A percentile compares a stretch with the other conserved stretches of the same genome.
Conservation (phyloP, 2,113 vertebrate genomes). For the Catharus bicknelli region DNA sequence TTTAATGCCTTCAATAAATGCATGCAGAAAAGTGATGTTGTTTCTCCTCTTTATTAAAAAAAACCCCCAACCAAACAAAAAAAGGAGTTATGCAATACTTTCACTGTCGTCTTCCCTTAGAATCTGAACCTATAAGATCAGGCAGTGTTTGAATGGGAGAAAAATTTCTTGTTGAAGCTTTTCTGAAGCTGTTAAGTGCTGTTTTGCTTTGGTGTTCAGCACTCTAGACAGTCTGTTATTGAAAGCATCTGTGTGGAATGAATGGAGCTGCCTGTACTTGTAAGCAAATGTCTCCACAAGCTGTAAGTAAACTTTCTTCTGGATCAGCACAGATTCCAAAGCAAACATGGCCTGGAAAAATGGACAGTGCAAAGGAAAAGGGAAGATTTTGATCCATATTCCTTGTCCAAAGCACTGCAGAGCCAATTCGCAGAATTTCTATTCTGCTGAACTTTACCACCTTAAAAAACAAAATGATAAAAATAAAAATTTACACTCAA, state of each 20-base stretch:
- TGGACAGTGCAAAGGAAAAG: slow-evolving; percentile 35
- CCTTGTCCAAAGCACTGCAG: slow-evolving; percentile 30
- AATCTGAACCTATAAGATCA: slow-evolving; percentile 49
- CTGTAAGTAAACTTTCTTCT: slow-evolving; percentile 19
- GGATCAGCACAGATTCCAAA: slow-evolving; percentile 53
- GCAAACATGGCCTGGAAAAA: slow-evolving; percentile 51
- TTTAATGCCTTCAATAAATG: slow-evolving; percentile 60
- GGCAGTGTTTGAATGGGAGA: neutral
- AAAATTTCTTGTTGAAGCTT: neutral
- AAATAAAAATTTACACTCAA: neutral
- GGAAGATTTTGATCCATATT: slow-evolving; percentile 17
- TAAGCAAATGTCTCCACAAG: slow-evolving; percentile 15
- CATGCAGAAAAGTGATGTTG: slow-evolving; percentile 46
- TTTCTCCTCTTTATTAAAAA: neutral
- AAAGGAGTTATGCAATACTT: slow-evolving; percentile 26
- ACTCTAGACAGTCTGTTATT: neutral
- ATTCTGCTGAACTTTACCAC: slow-evolving; percentile 13
- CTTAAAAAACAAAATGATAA: neutral
- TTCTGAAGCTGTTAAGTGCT: slow-evolving; percentile 29
- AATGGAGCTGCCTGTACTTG: neutral
- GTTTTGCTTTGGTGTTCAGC: slow-evolving; percentile 36
- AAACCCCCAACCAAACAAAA: neutral
- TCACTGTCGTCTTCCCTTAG: slow-evolving; percentile 27
- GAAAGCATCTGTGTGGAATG: neutral
- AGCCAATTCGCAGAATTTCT: slow-evolving; percentile 19